A percentile compares a stretch with the other conserved stretches of the same genome.
Evolutionary conservation across 2,113 vertebrate genomes (phyloP).

Genomic region (Aphyosemion australe): DNA sequence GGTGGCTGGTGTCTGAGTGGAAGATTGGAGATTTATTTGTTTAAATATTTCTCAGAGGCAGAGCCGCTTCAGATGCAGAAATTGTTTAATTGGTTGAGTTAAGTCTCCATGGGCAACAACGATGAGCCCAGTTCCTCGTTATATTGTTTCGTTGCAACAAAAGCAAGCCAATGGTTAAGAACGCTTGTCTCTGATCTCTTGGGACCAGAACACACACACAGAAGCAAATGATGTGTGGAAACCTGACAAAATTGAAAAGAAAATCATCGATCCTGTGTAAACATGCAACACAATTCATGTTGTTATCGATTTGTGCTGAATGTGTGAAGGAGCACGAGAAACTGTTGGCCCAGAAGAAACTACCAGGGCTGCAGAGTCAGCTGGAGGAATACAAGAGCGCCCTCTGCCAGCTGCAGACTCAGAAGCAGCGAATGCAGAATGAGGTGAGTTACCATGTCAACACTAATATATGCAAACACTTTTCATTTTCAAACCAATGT

Average conservation of each 20-base stretch:
- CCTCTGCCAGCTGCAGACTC: conserved; percentile 86
- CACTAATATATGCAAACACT: not conserved
- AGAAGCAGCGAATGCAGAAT: conserved; percentile 86
- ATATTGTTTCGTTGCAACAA: conserved; percentile 5
- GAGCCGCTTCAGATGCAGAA: conserved; percentile 11
- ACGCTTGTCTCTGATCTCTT: not conserved
- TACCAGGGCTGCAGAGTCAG: conserved; percentile 83
- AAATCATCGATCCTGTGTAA: not conserved
- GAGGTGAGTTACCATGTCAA: conserved; percentile 83
- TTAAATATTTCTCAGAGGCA: conserved; percentile 20
- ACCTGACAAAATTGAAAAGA: not conserved
- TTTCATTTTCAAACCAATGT: not conserved
- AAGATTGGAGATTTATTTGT: conserved; percentile 22
- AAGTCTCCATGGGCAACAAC: conserved; percentile 3
- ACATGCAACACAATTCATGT: not conserved
- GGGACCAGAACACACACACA: not conserved
- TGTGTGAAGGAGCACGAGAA: conserved; percentile 83
- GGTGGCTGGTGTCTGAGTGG: conserved; percentile 1
- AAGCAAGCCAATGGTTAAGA: not conserved
- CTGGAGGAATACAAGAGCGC: conserved; percentile 89
- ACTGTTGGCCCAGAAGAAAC: conserved; percentile 83
- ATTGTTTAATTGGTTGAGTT: conserved; percentile 21
- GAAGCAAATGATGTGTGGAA: not conserved
- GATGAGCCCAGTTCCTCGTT: not conserved
- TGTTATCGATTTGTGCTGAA: conserved; percentile 12